These are phyloP conservation scores for Helostoma temminkii DNA, from an alignment of 2,797 vertebrate species.

Conservation along the genomic window DNA sequence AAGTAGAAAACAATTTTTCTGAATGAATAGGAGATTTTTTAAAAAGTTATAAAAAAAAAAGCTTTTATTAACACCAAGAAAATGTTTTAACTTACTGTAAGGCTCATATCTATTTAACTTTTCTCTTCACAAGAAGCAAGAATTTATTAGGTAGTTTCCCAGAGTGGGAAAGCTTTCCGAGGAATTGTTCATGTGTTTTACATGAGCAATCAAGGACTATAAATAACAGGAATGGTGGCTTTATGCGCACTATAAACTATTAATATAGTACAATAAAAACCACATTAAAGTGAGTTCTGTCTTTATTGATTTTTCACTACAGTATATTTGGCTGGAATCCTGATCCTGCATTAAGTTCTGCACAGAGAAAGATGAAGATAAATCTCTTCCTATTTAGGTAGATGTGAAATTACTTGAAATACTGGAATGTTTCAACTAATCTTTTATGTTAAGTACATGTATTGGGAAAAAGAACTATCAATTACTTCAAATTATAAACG, in stretches of 20 bases:
- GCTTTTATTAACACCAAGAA: background rate
- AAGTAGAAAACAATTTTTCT: too few relatives aligned
- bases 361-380: too few relatives aligned
- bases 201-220: background rate
- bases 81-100: background rate
- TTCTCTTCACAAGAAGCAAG: conserved; percentile 4
- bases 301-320: background rate
- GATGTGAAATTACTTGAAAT: too few relatives aligned
- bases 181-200: conserved; percentile 28
- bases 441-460: too few relatives aligned
- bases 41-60: background rate
- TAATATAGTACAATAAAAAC: background rate
- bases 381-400: too few relatives aligned
- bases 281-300: background rate
- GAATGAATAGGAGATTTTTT: too few relatives aligned
- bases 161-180: conserved; percentile 44
- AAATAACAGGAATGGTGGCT: background rate
- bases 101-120: background rate
- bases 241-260: background rate
- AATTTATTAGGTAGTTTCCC: conserved; percentile 4
- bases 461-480: too few relatives aligned
- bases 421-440: too few relatives aligned
- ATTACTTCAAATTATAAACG: too few relatives aligned
- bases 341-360: background rate
- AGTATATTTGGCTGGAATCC: background rate